These are phyloP conservation scores for Gymnobelideus leadbeateri DNA, from an alignment of 2,113 vertebrate genomes.

Conservation along the genomic window DNA sequence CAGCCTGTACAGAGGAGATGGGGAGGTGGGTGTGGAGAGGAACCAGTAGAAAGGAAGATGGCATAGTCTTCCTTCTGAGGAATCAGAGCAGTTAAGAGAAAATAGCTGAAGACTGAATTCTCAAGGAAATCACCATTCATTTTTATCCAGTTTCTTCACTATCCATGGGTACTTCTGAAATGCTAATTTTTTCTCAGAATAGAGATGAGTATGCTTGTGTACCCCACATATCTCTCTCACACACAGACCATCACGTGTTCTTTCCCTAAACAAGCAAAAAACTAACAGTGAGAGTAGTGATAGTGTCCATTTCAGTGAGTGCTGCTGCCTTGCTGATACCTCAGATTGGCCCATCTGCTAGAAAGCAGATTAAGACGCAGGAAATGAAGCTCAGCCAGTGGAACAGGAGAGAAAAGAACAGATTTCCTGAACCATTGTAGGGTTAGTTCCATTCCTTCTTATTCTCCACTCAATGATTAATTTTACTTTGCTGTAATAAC, in stretches of 20 bases:
- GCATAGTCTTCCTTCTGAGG: neutral
- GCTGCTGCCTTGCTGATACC: neutral
- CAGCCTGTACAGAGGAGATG: neutral
- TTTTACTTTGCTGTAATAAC: neutral
- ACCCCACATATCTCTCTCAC: neutral
- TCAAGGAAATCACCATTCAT: neutral
- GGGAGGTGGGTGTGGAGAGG: neutral
- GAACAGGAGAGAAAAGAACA: constrained; percentile 27
- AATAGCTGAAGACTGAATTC: neutral
- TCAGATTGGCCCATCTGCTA: constrained; percentile 14
- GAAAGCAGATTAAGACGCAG: constrained; percentile 34
- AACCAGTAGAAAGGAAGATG: neutral
- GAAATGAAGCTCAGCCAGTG: neutral
- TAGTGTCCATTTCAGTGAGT: neutral
- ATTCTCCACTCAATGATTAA: neutral
- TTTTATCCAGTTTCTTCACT: neutral
- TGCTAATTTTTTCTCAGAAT: neutral
- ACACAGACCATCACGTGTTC: neutral
- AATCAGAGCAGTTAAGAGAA: constrained; percentile 4
- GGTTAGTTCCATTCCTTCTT: neutral
- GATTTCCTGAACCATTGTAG: constrained; percentile 42
- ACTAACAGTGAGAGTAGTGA: neutral
- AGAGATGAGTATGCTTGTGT: neutral
- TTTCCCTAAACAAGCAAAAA: neutral
- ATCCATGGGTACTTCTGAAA: neutral